These are phyloP conservation scores for Strix uralensis DNA, from an alignment of 2,113 vertebrate species.

Conservation along the genomic window DNA sequence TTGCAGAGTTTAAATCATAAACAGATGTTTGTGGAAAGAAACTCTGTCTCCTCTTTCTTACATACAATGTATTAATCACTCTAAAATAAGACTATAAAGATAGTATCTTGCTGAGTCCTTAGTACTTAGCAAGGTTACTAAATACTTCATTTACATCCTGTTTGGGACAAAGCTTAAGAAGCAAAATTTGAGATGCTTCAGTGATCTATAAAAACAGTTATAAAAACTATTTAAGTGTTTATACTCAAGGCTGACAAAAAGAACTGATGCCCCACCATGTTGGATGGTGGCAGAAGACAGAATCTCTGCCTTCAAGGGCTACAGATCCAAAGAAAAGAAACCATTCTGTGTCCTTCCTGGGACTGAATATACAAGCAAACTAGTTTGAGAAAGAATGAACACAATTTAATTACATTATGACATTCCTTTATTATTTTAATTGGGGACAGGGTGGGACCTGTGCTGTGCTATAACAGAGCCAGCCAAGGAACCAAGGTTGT, in stretches of 20 bases:
- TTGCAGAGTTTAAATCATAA: conserved; percentile 62
- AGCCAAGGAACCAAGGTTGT: neutral
- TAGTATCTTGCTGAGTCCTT: conserved; percentile 58
- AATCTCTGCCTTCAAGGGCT: neutral
- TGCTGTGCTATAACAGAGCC: neutral
- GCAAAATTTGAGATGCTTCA: neutral
- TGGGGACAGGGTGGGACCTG: neutral
- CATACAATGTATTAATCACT: conserved; percentile 60
- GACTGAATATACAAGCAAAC: neutral
- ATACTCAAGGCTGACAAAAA: neutral
- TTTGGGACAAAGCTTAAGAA: conserved; percentile 31
- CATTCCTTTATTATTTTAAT: neutral
- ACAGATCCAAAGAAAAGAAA: neutral
- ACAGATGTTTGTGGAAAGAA: conserved; percentile 61
- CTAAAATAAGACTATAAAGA: conserved; percentile 50
- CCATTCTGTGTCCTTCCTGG: neutral
- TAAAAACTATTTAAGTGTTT: neutral
- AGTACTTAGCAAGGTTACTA: neutral
- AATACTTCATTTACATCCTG: conserved; percentile 33
- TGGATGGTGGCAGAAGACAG: neutral
- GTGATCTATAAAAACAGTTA: neutral
- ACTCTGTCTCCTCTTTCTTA: conserved; percentile 13
- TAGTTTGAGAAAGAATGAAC: neutral
- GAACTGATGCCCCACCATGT: neutral
- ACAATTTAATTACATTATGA: neutral